Conservation (phyloP, 2,888 invertebrate genomes). For the Limulus polyphemus region DNA sequence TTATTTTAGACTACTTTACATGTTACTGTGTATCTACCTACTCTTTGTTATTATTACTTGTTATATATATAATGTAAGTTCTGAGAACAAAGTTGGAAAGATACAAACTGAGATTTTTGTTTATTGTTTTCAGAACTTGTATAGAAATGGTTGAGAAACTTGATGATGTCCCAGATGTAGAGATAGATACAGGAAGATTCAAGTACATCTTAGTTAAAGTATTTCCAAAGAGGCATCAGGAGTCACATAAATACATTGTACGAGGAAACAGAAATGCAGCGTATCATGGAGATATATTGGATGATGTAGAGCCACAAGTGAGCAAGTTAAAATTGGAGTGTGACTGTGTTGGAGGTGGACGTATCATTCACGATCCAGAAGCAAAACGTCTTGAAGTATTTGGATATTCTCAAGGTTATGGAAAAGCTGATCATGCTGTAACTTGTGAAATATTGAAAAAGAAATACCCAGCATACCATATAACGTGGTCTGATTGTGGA, state of each 20-base stretch:
- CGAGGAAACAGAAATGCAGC: conserved; percentile 61
- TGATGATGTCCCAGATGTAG: conserved; percentile 54
- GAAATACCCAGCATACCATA: conserved; percentile 54
- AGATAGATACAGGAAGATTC: conserved; percentile 78
- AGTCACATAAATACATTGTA: conserved; percentile 52
- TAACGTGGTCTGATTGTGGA: too few species aligned
- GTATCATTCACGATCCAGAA: conserved; percentile 68
- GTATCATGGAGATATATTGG: conserved; percentile 78
- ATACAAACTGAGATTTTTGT: too few species aligned
- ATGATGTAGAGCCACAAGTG: conserved; percentile 39
- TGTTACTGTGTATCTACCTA: too few species aligned
- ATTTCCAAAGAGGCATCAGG: conserved; percentile 37
- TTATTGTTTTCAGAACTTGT: too few species aligned
- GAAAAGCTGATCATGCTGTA: conserved; percentile 73
- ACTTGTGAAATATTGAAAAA: conserved; percentile 61
- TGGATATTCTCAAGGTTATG: conserved; percentile 83
- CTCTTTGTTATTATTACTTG: too few species aligned
- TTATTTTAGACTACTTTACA: too few species aligned
- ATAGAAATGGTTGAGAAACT: conserved; percentile 31
- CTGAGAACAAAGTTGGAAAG: too few species aligned
- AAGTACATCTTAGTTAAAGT: conserved; percentile 84
- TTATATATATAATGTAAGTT: too few species aligned
- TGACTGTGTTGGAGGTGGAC: conserved; percentile 84
- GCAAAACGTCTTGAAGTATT: conserved; percentile 71
- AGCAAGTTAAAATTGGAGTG: conserved; percentile 47